These are phyloP conservation scores for Myotis planiceps DNA, from an alignment of 2,797 vertebrate species.

Conservation along the genomic window DNA sequence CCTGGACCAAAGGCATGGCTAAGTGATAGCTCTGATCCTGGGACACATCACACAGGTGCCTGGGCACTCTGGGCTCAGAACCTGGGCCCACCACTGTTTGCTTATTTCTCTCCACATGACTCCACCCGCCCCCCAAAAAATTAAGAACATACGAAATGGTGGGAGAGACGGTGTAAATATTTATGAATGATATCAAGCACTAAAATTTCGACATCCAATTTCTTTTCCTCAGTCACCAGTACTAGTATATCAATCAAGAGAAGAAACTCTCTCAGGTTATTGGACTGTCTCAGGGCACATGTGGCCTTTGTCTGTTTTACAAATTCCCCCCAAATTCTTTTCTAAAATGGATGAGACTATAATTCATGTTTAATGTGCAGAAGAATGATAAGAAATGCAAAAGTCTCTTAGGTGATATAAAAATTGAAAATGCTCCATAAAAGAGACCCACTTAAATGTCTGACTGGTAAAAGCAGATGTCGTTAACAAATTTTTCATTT, in stretches of 20 bases:
- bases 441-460: conserved; percentile 74
- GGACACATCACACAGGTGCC: rapidly evolving
- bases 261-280: conserved; percentile 9
- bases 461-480: conserved; percentile 78
- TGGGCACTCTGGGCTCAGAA: neutral
- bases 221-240: conserved; percentile 19
- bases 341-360: conserved; percentile 56
- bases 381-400: conserved; percentile 71
- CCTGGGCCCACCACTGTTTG: neutral
- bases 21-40: neutral
- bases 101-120: neutral
- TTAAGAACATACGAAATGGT: neutral
- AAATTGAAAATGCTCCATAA: conserved; percentile 78
- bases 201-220: conserved; percentile 18
- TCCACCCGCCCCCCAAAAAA: neutral
- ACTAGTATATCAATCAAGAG: conserved; percentile 45
- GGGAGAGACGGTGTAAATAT: conserved; percentile 29
- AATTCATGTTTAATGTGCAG: conserved; percentile 74
- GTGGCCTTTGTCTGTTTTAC: conserved; percentile 65
- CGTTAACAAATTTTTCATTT: conserved; percentile 74
- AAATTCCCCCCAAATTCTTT: conserved; percentile 70
- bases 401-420: conserved; percentile 76
- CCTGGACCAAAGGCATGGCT: neutral
- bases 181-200: neutral
- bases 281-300: conserved; percentile 20